Evolutionary conservation across 2,113 vertebrate species (phyloP), one percentile per base, ranked within the genome.

Genomic region (Ptychochromis oligacanthus): DNA sequence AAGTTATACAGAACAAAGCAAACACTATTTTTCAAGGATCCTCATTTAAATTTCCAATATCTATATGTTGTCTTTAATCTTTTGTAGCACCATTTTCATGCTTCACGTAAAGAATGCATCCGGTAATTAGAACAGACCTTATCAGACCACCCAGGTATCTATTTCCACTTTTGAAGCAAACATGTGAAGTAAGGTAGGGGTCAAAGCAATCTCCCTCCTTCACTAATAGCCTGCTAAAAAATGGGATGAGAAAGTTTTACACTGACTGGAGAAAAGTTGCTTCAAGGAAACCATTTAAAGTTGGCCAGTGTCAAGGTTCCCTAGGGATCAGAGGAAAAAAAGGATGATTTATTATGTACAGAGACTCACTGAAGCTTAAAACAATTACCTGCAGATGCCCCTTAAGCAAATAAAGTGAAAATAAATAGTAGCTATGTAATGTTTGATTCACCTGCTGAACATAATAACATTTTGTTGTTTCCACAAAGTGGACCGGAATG

Each of bases 401-500:
- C 91, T 95, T 93, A 93, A 89, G 92, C 92, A 93, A 94, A 95
- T 93, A 95, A 93, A 93, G 93, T 89, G 91, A 93, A 95, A 96
- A 96, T 95, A 95, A 96, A 96, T 95, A 96, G 94, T 90, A 77
- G 90, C 93, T 83, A 83, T 92, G 93, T 90, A 92, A 94, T 93
- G 93, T 94, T 95, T 94, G 85, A 95, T 95, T 93, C 94, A 95
- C 92, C 87, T 81, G 84, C 91, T 91, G 91, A 94, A 95, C 89
- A 88, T 95, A 95, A 95, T 95, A 95, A 95, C 95, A 95, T 95
- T 94, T 90, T 94, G 92, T 89, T 90, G 87, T 94, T 94, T 94
- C 94, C 93, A 94, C 93, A 96, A 95, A 96, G 95, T 96, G 95
- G 93, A 95, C 80, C 65, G 89, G 92, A 96, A 96, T 96, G 92